Percentiles rank a stretch among this genome's conserved stretches.
Evolutionary conservation across 2,113 vertebrate species (phyloP).

Genomic region (Ctenodactylus gundi): DNA sequence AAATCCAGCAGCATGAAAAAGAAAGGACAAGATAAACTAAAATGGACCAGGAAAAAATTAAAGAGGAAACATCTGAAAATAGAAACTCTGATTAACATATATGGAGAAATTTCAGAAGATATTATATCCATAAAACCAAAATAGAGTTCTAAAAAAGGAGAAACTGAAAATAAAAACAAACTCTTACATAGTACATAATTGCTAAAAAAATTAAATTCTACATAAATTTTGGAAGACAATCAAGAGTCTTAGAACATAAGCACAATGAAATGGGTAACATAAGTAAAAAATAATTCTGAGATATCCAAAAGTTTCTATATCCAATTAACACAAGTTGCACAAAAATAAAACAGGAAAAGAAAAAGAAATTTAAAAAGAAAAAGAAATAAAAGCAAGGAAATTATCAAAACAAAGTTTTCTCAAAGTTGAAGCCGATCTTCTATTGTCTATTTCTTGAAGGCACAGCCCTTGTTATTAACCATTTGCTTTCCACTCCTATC

Average conservation of each 20-base stretch:
- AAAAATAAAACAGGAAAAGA: neutral
- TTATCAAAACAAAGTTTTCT: neutral
- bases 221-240: slow-evolving; percentile 22
- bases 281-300: neutral
- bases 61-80: neutral
- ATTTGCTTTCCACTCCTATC: neutral
- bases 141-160: neutral
- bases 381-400: neutral
- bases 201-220: slow-evolving; percentile 39
- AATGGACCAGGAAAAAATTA: slow-evolving; percentile 17
- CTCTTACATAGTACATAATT: slow-evolving; percentile 25
- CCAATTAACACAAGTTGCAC: neutral
- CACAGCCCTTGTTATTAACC: neutral
- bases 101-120: slow-evolving; percentile 30
- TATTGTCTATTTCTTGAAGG: neutral
- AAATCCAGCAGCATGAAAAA: slow-evolving; percentile 62
- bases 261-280: slow-evolving; percentile 46
- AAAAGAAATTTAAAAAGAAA: neutral
- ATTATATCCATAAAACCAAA: slow-evolving; percentile 1
- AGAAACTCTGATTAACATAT: slow-evolving; percentile 19
- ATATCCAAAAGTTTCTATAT: neutral
- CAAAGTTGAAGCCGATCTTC: neutral
- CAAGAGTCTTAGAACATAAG: slow-evolving; percentile 46
- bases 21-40: slow-evolving; percentile 55
- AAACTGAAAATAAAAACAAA: slow-evolving; percentile 7